Evolutionary conservation across 2,797 vertebrate species (phyloP).

Genomic region (Pangasius larnaudii): DNA sequence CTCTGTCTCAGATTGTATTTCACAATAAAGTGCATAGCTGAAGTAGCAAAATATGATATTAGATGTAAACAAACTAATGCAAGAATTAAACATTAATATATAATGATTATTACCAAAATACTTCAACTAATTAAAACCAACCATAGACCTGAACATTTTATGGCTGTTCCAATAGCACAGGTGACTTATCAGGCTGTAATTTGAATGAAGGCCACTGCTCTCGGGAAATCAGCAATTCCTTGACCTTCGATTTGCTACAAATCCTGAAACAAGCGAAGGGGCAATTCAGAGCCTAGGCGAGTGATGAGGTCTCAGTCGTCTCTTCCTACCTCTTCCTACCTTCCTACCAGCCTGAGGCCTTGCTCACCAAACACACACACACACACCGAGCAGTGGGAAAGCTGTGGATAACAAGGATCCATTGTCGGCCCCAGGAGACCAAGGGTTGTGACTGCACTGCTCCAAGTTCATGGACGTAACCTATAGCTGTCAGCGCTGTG

Average conservation of each 20-base stretch:
- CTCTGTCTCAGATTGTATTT: background rate
- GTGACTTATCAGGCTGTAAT: conserved; percentile 45
- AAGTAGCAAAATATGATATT: background rate
- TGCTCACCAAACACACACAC: conserved; percentile 51
- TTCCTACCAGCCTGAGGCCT: conserved; percentile 67
- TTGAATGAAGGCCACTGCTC: conserved; percentile 60
- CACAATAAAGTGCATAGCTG: background rate
- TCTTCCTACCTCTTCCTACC: conserved; percentile 60
- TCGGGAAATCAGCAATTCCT: conserved; percentile 70
- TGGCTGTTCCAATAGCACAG: conserved; percentile 6
- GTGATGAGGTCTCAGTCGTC: conserved; percentile 64
- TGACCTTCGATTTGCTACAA: conserved; percentile 67
- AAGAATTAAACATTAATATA: background rate
- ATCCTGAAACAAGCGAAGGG: conserved; percentile 68
- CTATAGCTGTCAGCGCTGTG: conserved; percentile 75
- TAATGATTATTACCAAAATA: background rate
- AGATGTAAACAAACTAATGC: background rate
- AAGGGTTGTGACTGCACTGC: conserved; percentile 73
- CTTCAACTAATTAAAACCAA: background rate
- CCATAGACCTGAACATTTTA: background rate
- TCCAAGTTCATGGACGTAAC: conserved; percentile 81
- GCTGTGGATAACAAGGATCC: conserved; percentile 76
- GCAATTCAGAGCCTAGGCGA: conserved; percentile 75
- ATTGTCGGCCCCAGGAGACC: conserved; percentile 78
- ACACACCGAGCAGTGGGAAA: conserved; percentile 53